Base-by-base conservation (phyloP, 2,797 vertebrate species). In the Pempheris klunzingeri region DNA sequence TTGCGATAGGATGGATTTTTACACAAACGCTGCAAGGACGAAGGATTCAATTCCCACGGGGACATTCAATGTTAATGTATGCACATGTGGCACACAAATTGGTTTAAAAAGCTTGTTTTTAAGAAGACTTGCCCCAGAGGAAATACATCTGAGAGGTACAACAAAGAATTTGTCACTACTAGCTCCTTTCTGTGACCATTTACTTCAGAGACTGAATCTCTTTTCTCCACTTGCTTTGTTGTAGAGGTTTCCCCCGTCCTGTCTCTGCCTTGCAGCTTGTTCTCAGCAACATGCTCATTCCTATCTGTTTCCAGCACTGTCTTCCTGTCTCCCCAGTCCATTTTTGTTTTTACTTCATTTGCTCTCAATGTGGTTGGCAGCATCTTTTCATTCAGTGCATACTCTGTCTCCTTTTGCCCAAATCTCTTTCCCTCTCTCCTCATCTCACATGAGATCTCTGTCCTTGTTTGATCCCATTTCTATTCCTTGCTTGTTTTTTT, bases 391-490 rank as follows among this genome's bases (percentile, higher is more conserved):
- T 59, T 72, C 66, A n/a, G 6, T 36, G 43, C 11, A 20, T 64
- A 49, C 73, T 47, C 50, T 10, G 28, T 50, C 57, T 32, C 39
- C 12, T 41, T 67, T 55, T 43, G 17, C 49, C 26, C 57, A 13
- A 26, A 30, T 41, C 10, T 32, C 49, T 41, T 36, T 3, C 18
- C 20, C 28, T 9, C n/a, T 14, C 9, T 5, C 15, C 47, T 52
- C 70, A 52, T 67, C 57, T 49, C 49, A 7, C 26, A 53, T 50
- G 7, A 50, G 66, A 47, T 30, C 41, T 63, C 67, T 39, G 57
- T 85, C 81, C 78, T 74, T 15, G 55, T 41, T 74, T 85, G 55
- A 66, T 62, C 71, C 30, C 24, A 15, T 49, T 52, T 57, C 13
- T n/a, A 32, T 26, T 54, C 38, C 20, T 11, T 30, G 38, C n/a